These are phyloP conservation scores for Neotragus pygmaeus DNA, from an alignment of 2,113 vertebrate genomes.

Conservation along the genomic window DNA sequence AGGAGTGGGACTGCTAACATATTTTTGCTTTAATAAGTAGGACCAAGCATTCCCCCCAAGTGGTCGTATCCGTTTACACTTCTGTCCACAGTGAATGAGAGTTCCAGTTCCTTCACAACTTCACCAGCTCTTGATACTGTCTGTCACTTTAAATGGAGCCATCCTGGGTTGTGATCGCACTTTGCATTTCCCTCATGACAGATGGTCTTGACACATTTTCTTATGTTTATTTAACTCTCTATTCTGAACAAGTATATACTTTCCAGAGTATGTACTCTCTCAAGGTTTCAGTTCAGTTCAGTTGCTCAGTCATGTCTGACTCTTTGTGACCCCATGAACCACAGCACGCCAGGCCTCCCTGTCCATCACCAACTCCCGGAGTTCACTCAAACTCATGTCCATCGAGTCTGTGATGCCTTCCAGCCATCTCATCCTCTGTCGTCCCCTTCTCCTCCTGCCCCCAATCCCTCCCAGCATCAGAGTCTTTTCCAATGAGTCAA, in stretches of 20 bases:
- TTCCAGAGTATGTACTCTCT: not conserved
- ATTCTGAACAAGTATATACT: not conserved
- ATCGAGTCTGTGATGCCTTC: too few species aligned
- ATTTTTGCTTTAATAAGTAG: not conserved
- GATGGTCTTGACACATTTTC: not conserved
- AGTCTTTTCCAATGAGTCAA: too few species aligned
- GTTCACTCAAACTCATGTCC: too few species aligned
- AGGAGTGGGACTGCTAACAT: not conserved
- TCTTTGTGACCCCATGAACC: too few species aligned
- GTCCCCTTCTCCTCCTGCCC: too few species aligned
- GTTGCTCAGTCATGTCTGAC: too few species aligned
- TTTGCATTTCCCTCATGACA: not conserved
- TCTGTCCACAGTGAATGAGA: not conserved
- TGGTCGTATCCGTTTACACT: not conserved
- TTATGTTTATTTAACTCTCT: not conserved
- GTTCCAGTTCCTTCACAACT: not conserved
- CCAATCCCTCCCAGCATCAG: too few species aligned
- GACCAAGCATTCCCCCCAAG: not conserved
- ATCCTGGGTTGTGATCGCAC: not conserved
- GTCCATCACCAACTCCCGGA: too few species aligned
- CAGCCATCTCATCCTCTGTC: too few species aligned
- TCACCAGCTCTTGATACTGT: not conserved
- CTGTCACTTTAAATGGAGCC: not conserved
- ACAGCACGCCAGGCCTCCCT: too few species aligned
- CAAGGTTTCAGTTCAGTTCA: not conserved